These are phyloP conservation scores for Marcusenius ussheri DNA, from an alignment of 2,113 vertebrate genomes.

Conservation along the genomic window DNA sequence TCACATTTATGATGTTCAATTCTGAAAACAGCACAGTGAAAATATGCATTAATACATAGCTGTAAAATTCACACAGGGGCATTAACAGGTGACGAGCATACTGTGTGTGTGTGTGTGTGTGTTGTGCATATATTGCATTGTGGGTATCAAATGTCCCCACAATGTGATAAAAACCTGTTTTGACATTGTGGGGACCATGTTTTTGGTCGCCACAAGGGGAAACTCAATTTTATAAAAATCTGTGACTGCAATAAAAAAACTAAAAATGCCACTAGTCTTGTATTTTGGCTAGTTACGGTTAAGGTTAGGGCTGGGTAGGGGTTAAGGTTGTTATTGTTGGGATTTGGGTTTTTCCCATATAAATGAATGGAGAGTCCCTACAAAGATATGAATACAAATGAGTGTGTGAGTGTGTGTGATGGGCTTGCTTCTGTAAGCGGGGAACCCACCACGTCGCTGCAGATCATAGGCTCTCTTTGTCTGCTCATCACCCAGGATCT, in stretches of 20 bases:
- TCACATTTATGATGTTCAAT: background rate
- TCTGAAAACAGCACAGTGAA: background rate
- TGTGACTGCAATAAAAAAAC: background rate
- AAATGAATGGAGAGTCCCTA: background rate
- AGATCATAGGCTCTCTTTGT: slow-evolving; percentile 75
- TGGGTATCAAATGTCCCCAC: background rate
- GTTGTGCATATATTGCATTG: background rate
- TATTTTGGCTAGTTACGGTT: background rate
- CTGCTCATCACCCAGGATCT: slow-evolving; percentile 76
- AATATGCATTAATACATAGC: background rate
- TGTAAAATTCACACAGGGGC: background rate
- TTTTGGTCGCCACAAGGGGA: background rate
- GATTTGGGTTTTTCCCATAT: background rate
- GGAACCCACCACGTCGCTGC: slow-evolving; percentile 68
- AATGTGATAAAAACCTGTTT: background rate
- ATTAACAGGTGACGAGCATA: background rate
- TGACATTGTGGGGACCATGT: background rate
- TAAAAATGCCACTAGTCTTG: background rate
- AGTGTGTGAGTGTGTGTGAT: background rate
- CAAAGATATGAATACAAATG: background rate
- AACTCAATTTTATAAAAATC: background rate
- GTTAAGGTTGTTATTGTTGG: background rate
- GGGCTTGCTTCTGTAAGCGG: slow-evolving; percentile 17
- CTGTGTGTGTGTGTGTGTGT: background rate
- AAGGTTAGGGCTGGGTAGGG: background rate